phyloP scores from a whole-genome alignment of 2,797 vertebrate species.

The Sebastes baramenuke region DNA sequence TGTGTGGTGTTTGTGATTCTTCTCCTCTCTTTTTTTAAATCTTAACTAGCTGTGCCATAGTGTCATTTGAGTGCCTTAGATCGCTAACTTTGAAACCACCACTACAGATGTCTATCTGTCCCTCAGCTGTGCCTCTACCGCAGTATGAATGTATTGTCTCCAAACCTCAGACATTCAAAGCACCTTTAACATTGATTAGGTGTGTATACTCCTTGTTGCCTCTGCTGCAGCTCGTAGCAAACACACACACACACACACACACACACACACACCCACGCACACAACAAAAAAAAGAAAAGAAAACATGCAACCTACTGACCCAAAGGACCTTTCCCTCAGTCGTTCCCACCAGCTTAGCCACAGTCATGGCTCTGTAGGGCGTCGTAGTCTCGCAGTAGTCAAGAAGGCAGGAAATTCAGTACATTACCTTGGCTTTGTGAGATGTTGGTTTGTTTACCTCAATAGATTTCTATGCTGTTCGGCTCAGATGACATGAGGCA shows the following conservation, averaged over 20 bases:
- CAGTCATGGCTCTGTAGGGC: constrained; percentile 17
- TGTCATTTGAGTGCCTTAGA: constrained; percentile 88
- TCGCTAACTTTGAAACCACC: constrained; percentile 74
- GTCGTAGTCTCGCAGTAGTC: constrained; percentile 44
- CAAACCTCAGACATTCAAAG: constrained; percentile 80
- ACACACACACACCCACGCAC: neutral
- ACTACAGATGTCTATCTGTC: constrained; percentile 75
- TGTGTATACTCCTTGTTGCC: constrained; percentile 63
- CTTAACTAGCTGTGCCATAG: constrained; percentile 80
- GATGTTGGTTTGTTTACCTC: constrained; percentile 75
- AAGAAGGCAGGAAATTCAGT: constrained; percentile 31
- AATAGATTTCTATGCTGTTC: constrained; percentile 69
- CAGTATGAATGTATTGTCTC: constrained; percentile 84
- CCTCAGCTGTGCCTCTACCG: constrained; percentile 83
- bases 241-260: neutral
- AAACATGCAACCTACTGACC: constrained; percentile 72
- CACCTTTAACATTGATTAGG: constrained; percentile 69
- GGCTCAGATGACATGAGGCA: constrained; percentile 53
- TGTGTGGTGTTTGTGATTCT: constrained; percentile 49
- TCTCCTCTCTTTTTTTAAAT: neutral
- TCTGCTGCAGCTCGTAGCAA: constrained; percentile 68
- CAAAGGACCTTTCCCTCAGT: constrained; percentile 70
- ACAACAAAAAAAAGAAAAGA: neutral
- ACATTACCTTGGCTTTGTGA: constrained; percentile 35
- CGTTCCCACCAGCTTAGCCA: constrained; percentile 50